A percentile compares a stretch with the other conserved stretches of the same genome.
These are phyloP conservation scores for Gobiocypris rarus DNA, from an alignment of 2,113 vertebrate species.

Conservation along the genomic window DNA sequence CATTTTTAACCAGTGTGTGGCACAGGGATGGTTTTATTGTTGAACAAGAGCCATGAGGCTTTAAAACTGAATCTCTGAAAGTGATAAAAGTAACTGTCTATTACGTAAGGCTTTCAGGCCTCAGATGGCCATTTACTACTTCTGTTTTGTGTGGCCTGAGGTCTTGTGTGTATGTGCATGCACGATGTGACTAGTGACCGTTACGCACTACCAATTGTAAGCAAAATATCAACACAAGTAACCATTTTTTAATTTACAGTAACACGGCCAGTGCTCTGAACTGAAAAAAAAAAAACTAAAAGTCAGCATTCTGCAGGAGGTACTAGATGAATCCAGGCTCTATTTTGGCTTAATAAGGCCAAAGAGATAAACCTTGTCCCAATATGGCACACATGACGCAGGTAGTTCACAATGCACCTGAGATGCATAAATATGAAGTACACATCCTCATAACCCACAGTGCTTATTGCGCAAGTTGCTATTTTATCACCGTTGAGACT, in stretches of 20 bases:
- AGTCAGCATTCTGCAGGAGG: slow-evolving; percentile 11
- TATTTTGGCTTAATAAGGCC: slow-evolving; percentile 35
- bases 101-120: background rate
- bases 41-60: slow-evolving; percentile 46
- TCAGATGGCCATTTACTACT: slow-evolving; percentile 30
- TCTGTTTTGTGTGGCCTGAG: slow-evolving; percentile 25
- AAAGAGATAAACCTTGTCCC: slow-evolving; percentile 30
- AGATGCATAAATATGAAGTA: slow-evolving; percentile 31
- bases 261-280: slow-evolving; percentile 20
- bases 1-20: slow-evolving; percentile 41
- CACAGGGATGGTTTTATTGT: slow-evolving; percentile 43
- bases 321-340: background rate
- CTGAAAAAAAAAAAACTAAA: background rate
- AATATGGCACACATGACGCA: background rate
- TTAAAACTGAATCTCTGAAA: slow-evolving; percentile 48
- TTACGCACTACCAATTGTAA: too few species aligned
- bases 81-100: slow-evolving; percentile 39
- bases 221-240: background rate
- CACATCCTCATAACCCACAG: slow-evolving; percentile 31
- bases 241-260: background rate
- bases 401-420: slow-evolving; percentile 13
- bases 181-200: background rate
- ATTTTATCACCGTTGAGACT: background rate
- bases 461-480: background rate
- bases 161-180: background rate